Percentiles rank a stretch among this genome's conserved stretches.
These are phyloP conservation scores for Erebia ligea DNA, from an alignment of 2,888 invertebrate genomes.

Conservation along the genomic window DNA sequence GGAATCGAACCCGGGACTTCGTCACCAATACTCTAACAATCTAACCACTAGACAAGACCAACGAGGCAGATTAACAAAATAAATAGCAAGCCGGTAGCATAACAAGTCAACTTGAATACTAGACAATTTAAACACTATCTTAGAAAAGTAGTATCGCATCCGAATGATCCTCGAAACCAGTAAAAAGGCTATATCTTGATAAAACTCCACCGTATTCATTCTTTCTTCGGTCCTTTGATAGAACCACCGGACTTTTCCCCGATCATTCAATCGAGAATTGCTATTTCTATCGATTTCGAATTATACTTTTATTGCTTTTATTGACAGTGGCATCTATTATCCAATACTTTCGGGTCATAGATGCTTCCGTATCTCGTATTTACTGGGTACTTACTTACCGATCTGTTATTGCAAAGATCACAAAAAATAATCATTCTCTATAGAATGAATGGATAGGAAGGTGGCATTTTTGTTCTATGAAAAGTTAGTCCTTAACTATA, in stretches of 20 bases:
- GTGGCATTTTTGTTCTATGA: no score
- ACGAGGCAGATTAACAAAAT: neutral
- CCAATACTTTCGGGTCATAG: constrained; percentile 1
- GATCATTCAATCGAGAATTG: constrained; percentile 44
- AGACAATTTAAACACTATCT: neutral
- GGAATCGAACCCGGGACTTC: no score
- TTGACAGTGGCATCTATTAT: constrained; percentile 17
- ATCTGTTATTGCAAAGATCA: neutral
- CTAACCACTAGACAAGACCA: no score
- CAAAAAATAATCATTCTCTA: no score
- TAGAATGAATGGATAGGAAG: no score
- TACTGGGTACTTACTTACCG: no score
- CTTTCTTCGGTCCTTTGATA: constrained; percentile 61
- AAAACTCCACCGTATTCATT: constrained; percentile 58
- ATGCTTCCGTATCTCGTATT: neutral
- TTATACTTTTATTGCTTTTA: constrained; percentile 41
- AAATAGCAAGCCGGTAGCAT: neutral
- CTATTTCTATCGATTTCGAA: constrained; percentile 46
- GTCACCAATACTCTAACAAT: no score
- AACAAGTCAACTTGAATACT: neutral
- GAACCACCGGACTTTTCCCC: constrained; percentile 48
- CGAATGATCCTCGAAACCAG: constrained; percentile 34
- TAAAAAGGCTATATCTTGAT: constrained; percentile 51
- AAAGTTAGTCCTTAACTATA: no score
- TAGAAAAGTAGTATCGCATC: constrained; percentile 18